These are phyloP conservation scores for Pteronura brasiliensis DNA, from an alignment of 2,113 vertebrate species.

Conservation along the genomic window DNA sequence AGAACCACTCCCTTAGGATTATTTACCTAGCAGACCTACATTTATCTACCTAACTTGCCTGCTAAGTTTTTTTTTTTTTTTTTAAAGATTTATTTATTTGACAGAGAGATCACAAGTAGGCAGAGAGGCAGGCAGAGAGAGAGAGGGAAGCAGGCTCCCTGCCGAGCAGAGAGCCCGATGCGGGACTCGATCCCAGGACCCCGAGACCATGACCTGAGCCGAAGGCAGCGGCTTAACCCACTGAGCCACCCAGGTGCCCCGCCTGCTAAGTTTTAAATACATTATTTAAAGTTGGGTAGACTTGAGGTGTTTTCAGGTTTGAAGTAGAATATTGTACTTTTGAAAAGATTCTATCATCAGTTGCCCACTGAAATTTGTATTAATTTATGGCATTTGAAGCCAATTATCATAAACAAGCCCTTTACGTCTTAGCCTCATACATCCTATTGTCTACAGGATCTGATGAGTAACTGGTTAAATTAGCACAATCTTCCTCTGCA, in stretches of 20 bases:
- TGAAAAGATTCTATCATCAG: conserved; percentile 71
- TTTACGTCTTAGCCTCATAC: conserved; percentile 76
- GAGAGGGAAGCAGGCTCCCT: no score
- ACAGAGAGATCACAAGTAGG: no score
- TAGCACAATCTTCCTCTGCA: conserved; percentile 77
- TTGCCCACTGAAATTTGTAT: conserved; percentile 77
- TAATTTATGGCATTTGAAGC: conserved; percentile 82
- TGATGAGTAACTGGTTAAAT: conserved; percentile 82
- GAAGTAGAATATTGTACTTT: conserved; percentile 49
- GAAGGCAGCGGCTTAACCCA: no score
- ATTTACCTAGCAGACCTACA: neutral
- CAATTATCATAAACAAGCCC: conserved; percentile 81
- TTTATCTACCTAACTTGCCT: neutral
- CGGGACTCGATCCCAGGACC: no score
- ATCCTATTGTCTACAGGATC: conserved; percentile 80
- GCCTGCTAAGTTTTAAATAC: neutral
- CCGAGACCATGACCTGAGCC: no score
- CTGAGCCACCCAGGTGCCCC: no score
- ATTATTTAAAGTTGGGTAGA: neutral
- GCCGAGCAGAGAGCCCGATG: no score
- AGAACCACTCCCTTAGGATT: neutral
- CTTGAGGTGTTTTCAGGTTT: neutral
- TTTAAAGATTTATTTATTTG: no score
- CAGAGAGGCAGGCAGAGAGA: no score
- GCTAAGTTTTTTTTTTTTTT: conserved; percentile 2